Base-by-base conservation (phyloP, 2,888 invertebrate species). In the Ceraclea dissimilis region DNA sequence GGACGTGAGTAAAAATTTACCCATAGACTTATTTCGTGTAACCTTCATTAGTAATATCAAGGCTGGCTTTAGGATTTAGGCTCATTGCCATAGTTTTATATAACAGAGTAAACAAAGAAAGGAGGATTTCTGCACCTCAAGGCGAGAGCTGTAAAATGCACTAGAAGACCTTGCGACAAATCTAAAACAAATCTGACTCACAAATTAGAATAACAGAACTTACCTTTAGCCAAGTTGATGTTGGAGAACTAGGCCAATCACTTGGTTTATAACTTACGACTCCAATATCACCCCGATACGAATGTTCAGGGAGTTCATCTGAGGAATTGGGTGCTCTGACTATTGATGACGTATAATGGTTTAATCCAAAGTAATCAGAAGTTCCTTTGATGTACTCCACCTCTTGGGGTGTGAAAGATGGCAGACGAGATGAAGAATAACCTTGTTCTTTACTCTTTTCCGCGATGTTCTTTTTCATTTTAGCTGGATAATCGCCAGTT, bases 301-400 rank as follows among this genome's bases (percentile, higher is more conserved):
- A 54, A 1, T 22, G 52, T 5, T 20, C 19, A 6, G 50, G 46
- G 43, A 21, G 44, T 4, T 17, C 16, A 48, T 44, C 18, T n/a
- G 6, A 20, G 10, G 39, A 22, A 13, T 52, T 43, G 2, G 46
- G 8, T 11, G 48, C 34, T 43, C 39, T 43, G 5, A 5, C 71
- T 49, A 79, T 63, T 57, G 66, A 67, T 5, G 79, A 71, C 0
- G 81, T 78, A 67, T 89, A 89, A 60, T 83, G 79, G 64, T 88
- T 88, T 2, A 89, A 67, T 5, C 85, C 87, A 58, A 88, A 79
- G 69, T 83, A 86, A 66, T 90, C 90, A 1, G 80, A 76, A 1
- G 67, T 65, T 20, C 76, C 82, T 11, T 71, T 74, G 13, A 87
- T 75, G 51, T 74, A 74, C 46, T 75, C 68, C 1, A 85, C 74